Percentiles rank a stretch among this genome's conserved stretches.
Conservation (phyloP, 1,140 invertebrate species). For the Pseudomyrmex cubaensis region DNA sequence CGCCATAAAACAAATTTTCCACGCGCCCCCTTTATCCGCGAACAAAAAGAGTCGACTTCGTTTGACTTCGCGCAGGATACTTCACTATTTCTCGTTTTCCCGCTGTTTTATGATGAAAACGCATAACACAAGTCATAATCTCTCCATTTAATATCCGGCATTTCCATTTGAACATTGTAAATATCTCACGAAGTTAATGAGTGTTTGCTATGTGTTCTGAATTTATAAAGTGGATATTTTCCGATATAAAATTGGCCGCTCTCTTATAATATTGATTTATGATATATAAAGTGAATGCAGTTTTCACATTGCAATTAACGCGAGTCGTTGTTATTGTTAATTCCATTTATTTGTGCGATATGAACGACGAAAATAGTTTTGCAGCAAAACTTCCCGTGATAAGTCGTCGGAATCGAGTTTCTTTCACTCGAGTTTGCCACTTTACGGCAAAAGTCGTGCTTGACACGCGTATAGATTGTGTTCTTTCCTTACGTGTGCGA, state of each 20-base stretch:
- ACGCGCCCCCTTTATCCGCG: not conserved
- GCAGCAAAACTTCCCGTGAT: too few species aligned
- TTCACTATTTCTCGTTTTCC: not conserved
- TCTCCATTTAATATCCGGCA: constrained; percentile 6
- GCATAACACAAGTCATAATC: constrained; percentile 36
- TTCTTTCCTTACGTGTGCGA: too few species aligned
- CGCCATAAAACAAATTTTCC: constrained; percentile 49
- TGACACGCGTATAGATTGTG: too few species aligned
- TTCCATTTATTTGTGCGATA: too few species aligned
- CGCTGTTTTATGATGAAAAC: constrained; percentile 1
- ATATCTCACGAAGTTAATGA: not conserved
- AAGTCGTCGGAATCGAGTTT: too few species aligned
- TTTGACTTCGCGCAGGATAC: not conserved
- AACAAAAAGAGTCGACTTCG: constrained; percentile 1
- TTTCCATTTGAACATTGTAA: constrained; percentile 1
- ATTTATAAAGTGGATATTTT: constrained; percentile 15
- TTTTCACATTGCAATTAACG: not conserved
- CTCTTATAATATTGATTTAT: not conserved
- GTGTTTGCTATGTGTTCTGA: not conserved
- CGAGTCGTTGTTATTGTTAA: not conserved
- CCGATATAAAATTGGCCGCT: not conserved
- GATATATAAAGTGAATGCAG: not conserved
- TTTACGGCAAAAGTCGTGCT: too few species aligned
- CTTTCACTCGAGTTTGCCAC: too few species aligned
- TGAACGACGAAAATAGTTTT: too few species aligned